These are phyloP conservation scores for Ctenoplectra terminalis DNA, from an alignment of 1,140 invertebrate genomes.

Conservation along the genomic window DNA sequence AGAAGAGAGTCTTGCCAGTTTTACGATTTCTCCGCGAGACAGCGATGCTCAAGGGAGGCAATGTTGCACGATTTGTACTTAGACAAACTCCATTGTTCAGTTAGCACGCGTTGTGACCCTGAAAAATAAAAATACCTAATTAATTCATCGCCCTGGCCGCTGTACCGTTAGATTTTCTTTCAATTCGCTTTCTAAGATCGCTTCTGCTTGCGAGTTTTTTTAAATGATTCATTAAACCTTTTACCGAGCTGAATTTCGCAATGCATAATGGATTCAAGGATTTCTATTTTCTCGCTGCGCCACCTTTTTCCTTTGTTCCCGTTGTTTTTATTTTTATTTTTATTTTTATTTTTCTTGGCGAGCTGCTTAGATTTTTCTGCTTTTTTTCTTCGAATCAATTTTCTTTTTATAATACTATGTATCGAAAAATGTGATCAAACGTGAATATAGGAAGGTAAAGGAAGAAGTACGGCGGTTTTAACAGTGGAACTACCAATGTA, in stretches of 20 bases:
- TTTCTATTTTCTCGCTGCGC: background rate
- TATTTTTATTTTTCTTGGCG: background rate
- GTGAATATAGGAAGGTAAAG: background rate
- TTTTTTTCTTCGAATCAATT: background rate
- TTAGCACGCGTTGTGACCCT: slow-evolving; percentile 41
- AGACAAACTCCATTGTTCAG: slow-evolving; percentile 52
- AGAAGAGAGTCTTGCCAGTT: slow-evolving; percentile 1
- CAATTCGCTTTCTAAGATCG: background rate
- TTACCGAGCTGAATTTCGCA: background rate
- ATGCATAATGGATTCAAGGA: background rate
- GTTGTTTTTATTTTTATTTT: background rate
- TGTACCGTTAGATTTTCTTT: slow-evolving; percentile 24
- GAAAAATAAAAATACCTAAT: slow-evolving; percentile 13
- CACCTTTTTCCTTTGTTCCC: background rate
- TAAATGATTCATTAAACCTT: background rate
- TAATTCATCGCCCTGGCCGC: slow-evolving; percentile 1
- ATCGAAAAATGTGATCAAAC: too few species aligned
- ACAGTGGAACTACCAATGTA: too few species aligned
- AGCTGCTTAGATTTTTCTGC: background rate
- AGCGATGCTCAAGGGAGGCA: slow-evolving; percentile 20
- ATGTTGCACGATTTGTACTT: slow-evolving; percentile 22
- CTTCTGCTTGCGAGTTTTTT: background rate
- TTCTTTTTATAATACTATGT: background rate
- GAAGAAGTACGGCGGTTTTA: too few species aligned
- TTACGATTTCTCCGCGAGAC: background rate